phyloP scores from a whole-genome alignment of 2,113 vertebrate species.

The Mobula birostris region DNA sequence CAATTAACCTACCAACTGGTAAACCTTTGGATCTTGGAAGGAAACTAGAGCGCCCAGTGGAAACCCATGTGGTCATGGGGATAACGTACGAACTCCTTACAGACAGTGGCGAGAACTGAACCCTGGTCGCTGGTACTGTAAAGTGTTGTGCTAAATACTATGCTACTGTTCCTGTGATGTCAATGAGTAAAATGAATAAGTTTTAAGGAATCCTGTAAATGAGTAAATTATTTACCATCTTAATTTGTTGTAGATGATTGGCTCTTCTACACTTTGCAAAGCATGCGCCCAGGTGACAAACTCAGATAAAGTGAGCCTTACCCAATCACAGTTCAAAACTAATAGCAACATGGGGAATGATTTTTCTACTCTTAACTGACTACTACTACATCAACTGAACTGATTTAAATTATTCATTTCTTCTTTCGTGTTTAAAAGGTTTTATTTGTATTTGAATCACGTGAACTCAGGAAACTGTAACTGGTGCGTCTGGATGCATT shows the following conservation, averaged over 20 bases:
- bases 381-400: background rate
- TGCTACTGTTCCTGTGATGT: background rate
- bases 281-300: background rate
- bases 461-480: background rate
- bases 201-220: background rate
- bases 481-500: background rate
- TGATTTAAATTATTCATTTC: constrained; percentile 21
- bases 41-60: too few relatives aligned
- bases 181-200: background rate
- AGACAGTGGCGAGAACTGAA: too few relatives aligned
- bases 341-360: background rate
- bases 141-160: too few relatives aligned
- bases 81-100: too few relatives aligned
- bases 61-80: too few relatives aligned
- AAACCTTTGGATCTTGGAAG: too few relatives aligned
- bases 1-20: too few relatives aligned
- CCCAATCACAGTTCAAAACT: background rate
- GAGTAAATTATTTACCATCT: background rate
- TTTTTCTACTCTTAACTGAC: background rate
- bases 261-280: background rate
- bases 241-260: background rate
- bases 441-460: background rate
- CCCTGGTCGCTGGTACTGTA: too few relatives aligned
- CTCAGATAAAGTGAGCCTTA: background rate
- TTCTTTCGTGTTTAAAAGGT: background rate